Evolutionary conservation across 1,140 invertebrate genomes (phyloP).

Genomic region (Lerema accius): DNA sequence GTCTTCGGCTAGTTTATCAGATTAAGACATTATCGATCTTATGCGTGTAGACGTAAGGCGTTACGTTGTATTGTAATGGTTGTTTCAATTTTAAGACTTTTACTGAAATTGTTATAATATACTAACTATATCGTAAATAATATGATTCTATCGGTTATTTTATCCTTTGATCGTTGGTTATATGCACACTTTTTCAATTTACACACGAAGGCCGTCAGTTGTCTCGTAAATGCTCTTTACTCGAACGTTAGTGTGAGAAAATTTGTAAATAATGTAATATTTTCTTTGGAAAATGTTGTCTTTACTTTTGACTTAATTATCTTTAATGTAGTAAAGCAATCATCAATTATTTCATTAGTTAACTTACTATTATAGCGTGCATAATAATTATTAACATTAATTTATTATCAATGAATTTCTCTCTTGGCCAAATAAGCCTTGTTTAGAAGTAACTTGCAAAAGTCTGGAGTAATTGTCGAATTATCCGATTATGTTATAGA

Average conservation of each 20-base stretch:
- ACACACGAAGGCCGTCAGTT: conserved; percentile 44
- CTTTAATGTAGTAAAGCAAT: too few relatives aligned
- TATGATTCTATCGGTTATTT: too few relatives aligned
- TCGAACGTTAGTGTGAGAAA: conserved; percentile 21
- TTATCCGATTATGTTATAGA: too few relatives aligned
- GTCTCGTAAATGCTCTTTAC: conserved; percentile 36
- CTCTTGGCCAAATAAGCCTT: too few relatives aligned
- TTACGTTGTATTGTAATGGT: conserved; percentile 28
- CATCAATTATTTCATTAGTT: too few relatives aligned
- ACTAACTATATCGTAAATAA: conserved; percentile 36
- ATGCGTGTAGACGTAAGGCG: conserved; percentile 12
- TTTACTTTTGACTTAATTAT: too few relatives aligned
- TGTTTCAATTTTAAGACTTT: conserved; percentile 40
- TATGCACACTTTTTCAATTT: conserved; percentile 48
- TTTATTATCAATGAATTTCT: too few relatives aligned
- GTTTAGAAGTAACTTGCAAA: too few relatives aligned
- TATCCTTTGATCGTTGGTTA: conserved; percentile 37
- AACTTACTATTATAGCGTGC: too few relatives aligned
- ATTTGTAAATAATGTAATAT: conserved; percentile 26
- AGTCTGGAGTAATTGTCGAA: too few relatives aligned
- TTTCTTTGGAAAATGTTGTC: too few relatives aligned
- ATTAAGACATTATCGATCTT: conserved; percentile 3
- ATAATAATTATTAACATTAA: too few relatives aligned
- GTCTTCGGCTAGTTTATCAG: conserved; percentile 13
- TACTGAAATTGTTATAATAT: conserved; percentile 35